Evolutionary conservation across 2,888 invertebrate genomes (phyloP).

Genomic region (Aleiodes testaceus): DNA sequence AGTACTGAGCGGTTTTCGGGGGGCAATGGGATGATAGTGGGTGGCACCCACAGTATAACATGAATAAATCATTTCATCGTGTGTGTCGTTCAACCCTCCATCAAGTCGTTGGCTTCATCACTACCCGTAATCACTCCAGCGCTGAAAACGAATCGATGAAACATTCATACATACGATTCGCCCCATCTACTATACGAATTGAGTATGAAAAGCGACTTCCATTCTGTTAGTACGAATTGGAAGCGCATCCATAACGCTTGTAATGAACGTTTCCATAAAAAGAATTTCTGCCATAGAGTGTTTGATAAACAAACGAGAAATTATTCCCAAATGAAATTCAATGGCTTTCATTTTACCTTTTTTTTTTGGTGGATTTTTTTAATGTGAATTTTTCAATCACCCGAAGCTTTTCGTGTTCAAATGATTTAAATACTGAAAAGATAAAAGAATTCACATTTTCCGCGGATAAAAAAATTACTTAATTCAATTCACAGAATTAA

Average conservation of each 20-base stretch:
- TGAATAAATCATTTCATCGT: slow-evolving; percentile 57
- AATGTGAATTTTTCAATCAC: too few species aligned
- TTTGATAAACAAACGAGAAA: slow-evolving; percentile 12
- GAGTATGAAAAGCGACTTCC: slow-evolving; percentile 37
- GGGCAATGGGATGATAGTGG: slow-evolving; percentile 47
- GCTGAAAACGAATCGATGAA: slow-evolving; percentile 54
- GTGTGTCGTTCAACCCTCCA: slow-evolving; percentile 51
- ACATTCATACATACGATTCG: slow-evolving; percentile 49
- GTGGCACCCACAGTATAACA: slow-evolving; percentile 36
- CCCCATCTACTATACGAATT: slow-evolving; percentile 29
- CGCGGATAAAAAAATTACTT: too few species aligned
- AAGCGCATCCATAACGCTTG: slow-evolving; percentile 33
- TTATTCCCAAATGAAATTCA: neutral
- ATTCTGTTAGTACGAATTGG: slow-evolving; percentile 36
- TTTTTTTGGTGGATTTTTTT: neutral
- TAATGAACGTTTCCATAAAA: slow-evolving; percentile 41
- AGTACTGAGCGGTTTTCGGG: slow-evolving; percentile 45
- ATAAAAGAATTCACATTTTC: too few species aligned
- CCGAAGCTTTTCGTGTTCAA: too few species aligned
- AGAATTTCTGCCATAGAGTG: slow-evolving; percentile 12
- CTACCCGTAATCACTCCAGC: slow-evolving; percentile 53
- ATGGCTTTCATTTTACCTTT: neutral
- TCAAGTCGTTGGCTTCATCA: slow-evolving; percentile 50
- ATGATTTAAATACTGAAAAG: too few species aligned
- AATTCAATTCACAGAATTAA: too few species aligned